Conservation (phyloP, 2,797 vertebrate species). For the Poeciliopsis turneri region DNA sequence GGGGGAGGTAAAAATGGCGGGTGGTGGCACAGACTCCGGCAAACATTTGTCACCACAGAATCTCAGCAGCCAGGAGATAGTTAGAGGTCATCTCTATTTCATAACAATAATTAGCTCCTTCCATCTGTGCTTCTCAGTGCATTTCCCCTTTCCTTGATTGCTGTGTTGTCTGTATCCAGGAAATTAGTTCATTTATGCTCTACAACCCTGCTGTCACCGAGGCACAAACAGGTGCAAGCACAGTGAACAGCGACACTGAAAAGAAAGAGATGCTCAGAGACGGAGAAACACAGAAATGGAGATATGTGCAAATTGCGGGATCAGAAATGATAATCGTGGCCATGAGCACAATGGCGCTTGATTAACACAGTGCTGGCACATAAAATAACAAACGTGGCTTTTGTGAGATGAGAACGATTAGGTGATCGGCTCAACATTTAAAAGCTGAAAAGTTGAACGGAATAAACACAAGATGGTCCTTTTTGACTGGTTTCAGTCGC, state of each 20-base stretch:
- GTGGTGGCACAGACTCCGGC: slow-evolving; percentile 32
- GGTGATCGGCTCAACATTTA: slow-evolving; percentile 8
- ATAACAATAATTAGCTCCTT: slow-evolving; percentile 86
- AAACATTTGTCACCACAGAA: slow-evolving; percentile 36
- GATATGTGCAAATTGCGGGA: slow-evolving; percentile 40
- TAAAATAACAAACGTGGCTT: slow-evolving; percentile 23
- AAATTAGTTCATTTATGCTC: slow-evolving; percentile 84
- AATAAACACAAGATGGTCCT: slow-evolving; percentile 2
- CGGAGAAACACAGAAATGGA: slow-evolving; percentile 42
- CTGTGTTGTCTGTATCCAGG: slow-evolving; percentile 79
- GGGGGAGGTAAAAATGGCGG: slow-evolving; percentile 8
- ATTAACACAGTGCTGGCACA: slow-evolving; percentile 39
- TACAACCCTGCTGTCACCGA: slow-evolving; percentile 69
- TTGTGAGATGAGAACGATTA: slow-evolving; percentile 11
- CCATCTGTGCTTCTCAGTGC: slow-evolving; percentile 79
- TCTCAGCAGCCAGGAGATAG: slow-evolving; percentile 76
- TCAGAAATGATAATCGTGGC: slow-evolving; percentile 25
- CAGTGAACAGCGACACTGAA: slow-evolving; percentile 52
- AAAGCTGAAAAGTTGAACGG: slow-evolving; percentile 7
- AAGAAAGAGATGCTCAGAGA: slow-evolving; percentile 30
- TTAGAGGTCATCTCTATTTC: slow-evolving; percentile 87
- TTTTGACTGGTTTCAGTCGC: slow-evolving; percentile 3
- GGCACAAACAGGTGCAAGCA: slow-evolving; percentile 80
- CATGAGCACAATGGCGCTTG: slow-evolving; percentile 40
- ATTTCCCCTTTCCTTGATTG: slow-evolving; percentile 82